These are phyloP conservation scores for Octomys mimax DNA, from an alignment of 2,797 vertebrate genomes.

Conservation along the genomic window DNA sequence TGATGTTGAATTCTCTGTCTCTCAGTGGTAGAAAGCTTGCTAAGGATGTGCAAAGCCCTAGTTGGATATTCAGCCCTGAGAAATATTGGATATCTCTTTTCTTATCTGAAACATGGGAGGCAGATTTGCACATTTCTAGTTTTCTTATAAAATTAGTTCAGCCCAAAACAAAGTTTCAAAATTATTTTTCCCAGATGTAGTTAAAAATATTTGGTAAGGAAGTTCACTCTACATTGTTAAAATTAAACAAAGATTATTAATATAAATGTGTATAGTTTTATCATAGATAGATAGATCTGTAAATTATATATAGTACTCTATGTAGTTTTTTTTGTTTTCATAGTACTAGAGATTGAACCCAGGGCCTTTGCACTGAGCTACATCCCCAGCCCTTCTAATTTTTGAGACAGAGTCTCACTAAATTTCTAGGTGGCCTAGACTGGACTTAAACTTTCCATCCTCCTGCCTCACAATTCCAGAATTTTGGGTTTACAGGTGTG, in stretches of 20 bases:
- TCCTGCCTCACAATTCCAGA: not conserved
- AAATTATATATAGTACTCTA: not conserved
- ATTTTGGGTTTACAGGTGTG: not conserved
- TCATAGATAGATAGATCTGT: not conserved
- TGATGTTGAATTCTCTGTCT: not conserved
- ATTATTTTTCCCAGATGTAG: not conserved
- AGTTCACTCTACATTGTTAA: not conserved
- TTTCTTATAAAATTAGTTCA: slow-evolving; percentile 30
- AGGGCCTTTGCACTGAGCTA: not conserved
- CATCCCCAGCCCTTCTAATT: not conserved
- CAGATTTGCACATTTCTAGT: not conserved
- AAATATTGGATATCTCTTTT: slow-evolving; percentile 10
- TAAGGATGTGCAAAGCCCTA: not conserved
- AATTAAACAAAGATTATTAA: slow-evolving; percentile 7
- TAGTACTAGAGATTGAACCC: not conserved
- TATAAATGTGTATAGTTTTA: not conserved
- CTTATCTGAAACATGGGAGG: not conserved
- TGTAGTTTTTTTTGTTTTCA: not conserved
- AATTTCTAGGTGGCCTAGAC: not conserved
- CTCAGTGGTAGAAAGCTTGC: not conserved
- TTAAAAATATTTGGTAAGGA: slow-evolving; percentile 33
- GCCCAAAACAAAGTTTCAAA: not conserved
- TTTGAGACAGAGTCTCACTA: not conserved
- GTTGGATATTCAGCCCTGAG: not conserved
- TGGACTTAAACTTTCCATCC: not conserved